These are phyloP conservation scores for Cylloceria caligata DNA, from an alignment of 2,888 invertebrate genomes.

Conservation along the genomic window DNA sequence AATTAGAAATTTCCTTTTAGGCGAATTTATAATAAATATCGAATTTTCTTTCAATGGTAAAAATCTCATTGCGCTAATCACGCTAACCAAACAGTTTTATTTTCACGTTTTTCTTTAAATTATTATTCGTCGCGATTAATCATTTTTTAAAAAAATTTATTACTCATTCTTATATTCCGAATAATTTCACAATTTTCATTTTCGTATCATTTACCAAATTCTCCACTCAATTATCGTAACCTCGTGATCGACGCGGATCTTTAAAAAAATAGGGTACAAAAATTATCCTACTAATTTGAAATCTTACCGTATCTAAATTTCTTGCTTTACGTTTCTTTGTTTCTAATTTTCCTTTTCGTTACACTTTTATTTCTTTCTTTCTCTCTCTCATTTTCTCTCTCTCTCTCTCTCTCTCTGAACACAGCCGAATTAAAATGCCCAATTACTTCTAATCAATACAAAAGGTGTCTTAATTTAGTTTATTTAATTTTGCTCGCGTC, in stretches of 20 bases:
- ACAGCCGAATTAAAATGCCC: constrained; percentile 85
- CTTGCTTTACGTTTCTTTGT: constrained; percentile 61
- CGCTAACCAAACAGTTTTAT: constrained; percentile 54
- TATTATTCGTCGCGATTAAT: constrained; percentile 71
- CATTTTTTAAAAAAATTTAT: constrained; percentile 65
- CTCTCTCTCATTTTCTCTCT: constrained; percentile 58
- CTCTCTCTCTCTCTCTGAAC: constrained; percentile 71
- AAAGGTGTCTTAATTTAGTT: constrained; percentile 71
- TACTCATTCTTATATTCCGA: constrained; percentile 57
- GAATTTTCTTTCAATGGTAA: not conserved
- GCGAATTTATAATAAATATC: constrained; percentile 24
- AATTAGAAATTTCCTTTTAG: constrained; percentile 42
- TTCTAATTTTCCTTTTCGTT: constrained; percentile 68
- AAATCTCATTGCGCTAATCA: too few species aligned
- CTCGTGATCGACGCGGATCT: constrained; percentile 71
- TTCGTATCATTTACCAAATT: constrained; percentile 68
- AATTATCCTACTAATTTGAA: constrained; percentile 82
- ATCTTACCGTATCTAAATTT: constrained; percentile 79
- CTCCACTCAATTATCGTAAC: constrained; percentile 68
- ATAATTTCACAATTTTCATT: constrained; percentile 68
- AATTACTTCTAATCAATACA: constrained; percentile 73
- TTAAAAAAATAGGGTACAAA: constrained; percentile 85
- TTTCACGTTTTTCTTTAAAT: constrained; percentile 65
- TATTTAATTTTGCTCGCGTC: constrained; percentile 61
- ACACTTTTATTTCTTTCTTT: constrained; percentile 20